Evolutionary conservation across 1,140 invertebrate species (phyloP), one percentile per base, ranked within the genome.

Genomic region (Mycetomoellerius zeteki): DNA sequence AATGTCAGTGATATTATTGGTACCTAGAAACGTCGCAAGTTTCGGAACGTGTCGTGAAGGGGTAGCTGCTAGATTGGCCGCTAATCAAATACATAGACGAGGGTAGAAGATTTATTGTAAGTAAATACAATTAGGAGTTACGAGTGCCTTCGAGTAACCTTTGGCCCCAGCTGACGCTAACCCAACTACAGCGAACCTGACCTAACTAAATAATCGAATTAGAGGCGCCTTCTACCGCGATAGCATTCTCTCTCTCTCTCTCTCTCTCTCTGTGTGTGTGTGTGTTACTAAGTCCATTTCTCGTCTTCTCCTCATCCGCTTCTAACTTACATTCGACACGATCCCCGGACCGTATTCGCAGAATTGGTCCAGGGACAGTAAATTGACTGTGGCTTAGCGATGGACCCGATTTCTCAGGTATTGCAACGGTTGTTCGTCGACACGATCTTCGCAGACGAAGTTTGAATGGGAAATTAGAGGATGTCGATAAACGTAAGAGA

Each of bases 121-220:
- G 87, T 77, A 93, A 93, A 93, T 92, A 88, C 89, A 93, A 93
- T 93, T 93, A 92, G 62, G 60, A 92, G 90, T 90, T 92, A 87
- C 89, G 87, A 93, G 91, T 92, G 75, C 86, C 65, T 78, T 88
- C 21, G 80, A 89, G 69, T 90, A 89, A 91, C 87, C 90, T 91
- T 89, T 90, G 88, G 78, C 80, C 30, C 78, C 76, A 62, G 67
- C 89, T 89, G 86, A 86, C 87, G 89, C 60, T 92, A 89, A 92
- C 86, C 84, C 84, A 78, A 92, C 86, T 91, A 90, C 58, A 85
- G 84, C 75, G 86, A 87, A 88, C 85, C 87, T 86, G 78, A 89
- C 86, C 88, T 93, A 93, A 93, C 90, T 92, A 87, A 91, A 92
- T 93, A 93, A 93, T 88, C 85, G 85, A 88, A 92, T 93, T 93